A percentile compares a stretch with the other conserved stretches of the same genome.
Evolutionary conservation across 2,113 vertebrate species (phyloP).

Genomic region (Atrichornis clamosus): DNA sequence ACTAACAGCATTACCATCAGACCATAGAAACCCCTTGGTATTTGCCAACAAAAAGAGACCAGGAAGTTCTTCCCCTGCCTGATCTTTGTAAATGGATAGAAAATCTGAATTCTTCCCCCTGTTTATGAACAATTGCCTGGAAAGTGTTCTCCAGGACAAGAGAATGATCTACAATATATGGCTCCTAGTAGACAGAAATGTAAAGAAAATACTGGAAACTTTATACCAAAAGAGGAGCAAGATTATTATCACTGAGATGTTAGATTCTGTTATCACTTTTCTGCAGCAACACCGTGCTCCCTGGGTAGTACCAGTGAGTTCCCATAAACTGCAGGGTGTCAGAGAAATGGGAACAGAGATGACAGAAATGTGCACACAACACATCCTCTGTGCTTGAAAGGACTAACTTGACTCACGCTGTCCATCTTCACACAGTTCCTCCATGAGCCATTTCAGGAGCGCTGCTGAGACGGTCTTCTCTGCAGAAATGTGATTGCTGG

Average conservation of each 20-base stretch:
- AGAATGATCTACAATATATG: neutral
- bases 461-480: fast-evolving
- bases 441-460: neutral
- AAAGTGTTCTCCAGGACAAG: neutral
- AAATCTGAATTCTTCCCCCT: neutral
- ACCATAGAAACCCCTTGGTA: neutral
- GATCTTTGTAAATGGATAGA: neutral
- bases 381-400: fast-evolving
- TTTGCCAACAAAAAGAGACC: neutral
- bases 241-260: neutral
- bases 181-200: neutral
- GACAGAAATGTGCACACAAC: neutral
- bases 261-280: neutral
- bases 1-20: neutral
- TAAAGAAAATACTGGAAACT: neutral
- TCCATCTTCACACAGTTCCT: constrained; percentile 32
- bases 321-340: neutral
- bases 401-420: neutral
- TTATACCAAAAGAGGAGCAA: neutral
- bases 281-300: neutral
- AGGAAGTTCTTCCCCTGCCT: neutral
- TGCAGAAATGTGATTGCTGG: neutral
- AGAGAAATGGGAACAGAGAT: neutral
- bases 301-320: neutral
- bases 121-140: neutral